Evolutionary conservation across 2,888 invertebrate genomes (phyloP).

Genomic region (Diaprepes abbreviatus): DNA sequence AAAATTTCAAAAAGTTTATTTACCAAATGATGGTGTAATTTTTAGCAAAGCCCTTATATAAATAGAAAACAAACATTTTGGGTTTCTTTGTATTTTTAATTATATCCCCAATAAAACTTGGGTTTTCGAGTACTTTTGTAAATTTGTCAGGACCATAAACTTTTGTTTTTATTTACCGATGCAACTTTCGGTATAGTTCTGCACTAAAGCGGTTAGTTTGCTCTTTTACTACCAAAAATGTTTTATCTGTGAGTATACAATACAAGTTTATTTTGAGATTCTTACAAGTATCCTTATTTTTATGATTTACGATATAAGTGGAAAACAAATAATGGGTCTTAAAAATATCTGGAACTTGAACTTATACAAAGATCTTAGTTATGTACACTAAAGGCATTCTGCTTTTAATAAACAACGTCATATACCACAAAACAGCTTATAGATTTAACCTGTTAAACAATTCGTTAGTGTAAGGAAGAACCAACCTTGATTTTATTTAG

Average conservation of each 20-base stretch:
- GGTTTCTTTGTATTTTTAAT: constrained; percentile 45
- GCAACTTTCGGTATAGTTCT: constrained; percentile 34
- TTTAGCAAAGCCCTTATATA: constrained; percentile 47
- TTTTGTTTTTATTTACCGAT: constrained; percentile 48
- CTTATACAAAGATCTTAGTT: too few species aligned
- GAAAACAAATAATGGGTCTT: constrained; percentile 21
- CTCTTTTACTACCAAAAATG: constrained; percentile 46
- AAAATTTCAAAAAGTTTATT: constrained; percentile 41
- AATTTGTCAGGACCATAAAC: constrained; percentile 44
- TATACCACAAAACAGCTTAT: too few species aligned
- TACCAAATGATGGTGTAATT: constrained; percentile 47
- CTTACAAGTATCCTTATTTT: constrained; percentile 23
- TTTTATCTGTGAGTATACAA: constrained; percentile 44
- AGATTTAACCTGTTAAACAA: too few species aligned
- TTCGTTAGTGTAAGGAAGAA: too few species aligned
- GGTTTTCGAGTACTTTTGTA: constrained; percentile 48
- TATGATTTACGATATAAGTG: constrained; percentile 32
- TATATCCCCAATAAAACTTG: constrained; percentile 48
- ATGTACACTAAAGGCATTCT: too few species aligned
- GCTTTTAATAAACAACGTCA: too few species aligned
- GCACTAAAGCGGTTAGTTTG: constrained; percentile 30
- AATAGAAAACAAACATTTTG: constrained; percentile 47
- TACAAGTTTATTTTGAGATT: constrained; percentile 35
- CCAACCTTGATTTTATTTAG: too few species aligned
- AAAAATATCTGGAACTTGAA: too few species aligned